Conservation (phyloP, 1,140 invertebrate genomes). For the Bathynomus jamesi region DNA sequence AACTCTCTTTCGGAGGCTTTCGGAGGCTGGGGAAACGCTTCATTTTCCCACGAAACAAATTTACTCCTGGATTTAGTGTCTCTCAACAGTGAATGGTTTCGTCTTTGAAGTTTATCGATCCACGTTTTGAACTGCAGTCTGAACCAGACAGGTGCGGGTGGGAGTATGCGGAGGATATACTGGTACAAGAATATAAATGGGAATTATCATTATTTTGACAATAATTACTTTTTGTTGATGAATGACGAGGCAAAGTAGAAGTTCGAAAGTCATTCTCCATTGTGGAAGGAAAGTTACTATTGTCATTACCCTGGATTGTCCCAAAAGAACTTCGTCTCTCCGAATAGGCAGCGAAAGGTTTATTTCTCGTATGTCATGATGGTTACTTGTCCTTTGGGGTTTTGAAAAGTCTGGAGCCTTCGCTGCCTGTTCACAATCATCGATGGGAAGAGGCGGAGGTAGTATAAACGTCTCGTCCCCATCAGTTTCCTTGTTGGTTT, state of each 20-base stretch:
- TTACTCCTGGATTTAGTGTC: neutral
- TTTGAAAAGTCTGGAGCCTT: too few relatives aligned
- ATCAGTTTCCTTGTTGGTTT: neutral
- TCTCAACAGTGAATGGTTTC: neutral
- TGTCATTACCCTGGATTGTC: too few relatives aligned
- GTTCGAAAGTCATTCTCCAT: neutral
- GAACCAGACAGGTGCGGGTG: neutral
- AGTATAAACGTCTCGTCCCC: neutral
- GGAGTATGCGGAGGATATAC: neutral
- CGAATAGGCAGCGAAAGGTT: too few relatives aligned
- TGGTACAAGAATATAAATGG: neutral
- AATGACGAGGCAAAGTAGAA: neutral
- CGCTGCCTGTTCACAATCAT: too few relatives aligned
- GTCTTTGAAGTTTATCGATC: neutral
- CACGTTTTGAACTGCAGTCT: neutral
- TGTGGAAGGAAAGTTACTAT: too few relatives aligned
- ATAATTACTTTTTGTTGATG: neutral
- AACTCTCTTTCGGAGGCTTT: neutral
- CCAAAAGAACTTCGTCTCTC: too few relatives aligned
- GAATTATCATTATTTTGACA: neutral
- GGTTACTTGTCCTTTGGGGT: too few relatives aligned
- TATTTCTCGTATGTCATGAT: too few relatives aligned
- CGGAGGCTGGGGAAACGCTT: neutral
- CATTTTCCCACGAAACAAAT: neutral
- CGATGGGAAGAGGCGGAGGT: neutral